A percentile compares a stretch with the other conserved stretches of the same genome.
These are phyloP conservation scores for Phoxinus phoxinus DNA, from an alignment of 2,113 vertebrate genomes.

Conservation along the genomic window DNA sequence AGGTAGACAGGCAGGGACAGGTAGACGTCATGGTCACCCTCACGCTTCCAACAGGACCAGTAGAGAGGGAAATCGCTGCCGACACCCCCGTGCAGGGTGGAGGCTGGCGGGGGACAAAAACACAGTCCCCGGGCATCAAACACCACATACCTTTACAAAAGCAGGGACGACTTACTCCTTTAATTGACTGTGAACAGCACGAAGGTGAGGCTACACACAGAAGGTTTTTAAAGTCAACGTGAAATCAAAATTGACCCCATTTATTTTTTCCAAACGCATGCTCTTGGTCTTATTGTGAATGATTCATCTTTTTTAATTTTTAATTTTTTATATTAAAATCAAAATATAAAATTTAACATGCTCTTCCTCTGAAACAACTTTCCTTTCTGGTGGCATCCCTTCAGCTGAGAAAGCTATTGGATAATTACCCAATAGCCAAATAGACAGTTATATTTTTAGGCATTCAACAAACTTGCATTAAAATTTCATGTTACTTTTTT, in stretches of 20 bases:
- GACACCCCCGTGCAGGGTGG: conserved; percentile 78
- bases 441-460: too few relatives aligned
- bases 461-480: neutral
- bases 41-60: conserved; percentile 85
- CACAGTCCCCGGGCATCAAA: conserved; percentile 68
- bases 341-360: neutral
- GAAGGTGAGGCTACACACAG: neutral
- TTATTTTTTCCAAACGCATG: neutral
- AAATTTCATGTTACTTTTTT: too few relatives aligned
- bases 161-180: neutral
- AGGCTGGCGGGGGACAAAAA: conserved; percentile 72
- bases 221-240: conserved; percentile 19
- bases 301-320: too few relatives aligned
- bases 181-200: conserved; percentile 14
- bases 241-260: conserved; percentile 12
- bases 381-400: neutral
- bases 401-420: neutral
- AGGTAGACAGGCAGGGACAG: conserved; percentile 82
- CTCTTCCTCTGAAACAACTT: neutral
- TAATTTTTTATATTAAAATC: neutral
- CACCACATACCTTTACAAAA: conserved; percentile 37
- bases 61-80: conserved; percentile 79
- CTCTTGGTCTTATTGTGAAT: neutral
- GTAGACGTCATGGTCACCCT: conserved; percentile 83
- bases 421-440: neutral